Conservation (phyloP, 2,888 invertebrate genomes). For the Neelides folsomi region DNA sequence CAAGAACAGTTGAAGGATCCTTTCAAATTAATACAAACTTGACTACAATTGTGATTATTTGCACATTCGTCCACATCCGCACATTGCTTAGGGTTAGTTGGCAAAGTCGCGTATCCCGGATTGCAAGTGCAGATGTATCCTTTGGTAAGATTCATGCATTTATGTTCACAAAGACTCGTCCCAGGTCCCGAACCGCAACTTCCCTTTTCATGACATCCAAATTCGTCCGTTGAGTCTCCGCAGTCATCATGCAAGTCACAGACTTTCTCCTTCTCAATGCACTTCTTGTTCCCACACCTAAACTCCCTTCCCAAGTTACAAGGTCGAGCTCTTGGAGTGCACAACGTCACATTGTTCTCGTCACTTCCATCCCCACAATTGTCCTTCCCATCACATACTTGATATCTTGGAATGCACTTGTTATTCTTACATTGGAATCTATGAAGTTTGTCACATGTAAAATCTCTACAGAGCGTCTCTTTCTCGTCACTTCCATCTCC, state of each 20-base stretch:
- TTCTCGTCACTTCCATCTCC: conserved; percentile 83
- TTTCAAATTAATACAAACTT: conserved; percentile 80
- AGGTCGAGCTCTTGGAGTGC: conserved; percentile 58
- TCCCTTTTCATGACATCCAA: conserved; percentile 54
- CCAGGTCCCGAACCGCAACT: conserved; percentile 36
- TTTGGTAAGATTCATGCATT: conserved; percentile 69
- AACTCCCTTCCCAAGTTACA: conserved; percentile 63
- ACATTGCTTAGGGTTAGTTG: conserved; percentile 67
- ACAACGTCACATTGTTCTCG: conserved; percentile 86
- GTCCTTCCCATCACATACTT: conserved; percentile 79
- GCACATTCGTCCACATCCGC: conserved; percentile 83
- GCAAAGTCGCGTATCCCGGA: conserved; percentile 68
- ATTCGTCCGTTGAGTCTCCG: conserved; percentile 76
- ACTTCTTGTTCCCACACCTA: conserved; percentile 75
- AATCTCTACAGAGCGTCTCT: conserved; percentile 60
- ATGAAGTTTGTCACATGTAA: conserved; percentile 68
- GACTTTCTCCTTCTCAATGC: conserved; percentile 60
- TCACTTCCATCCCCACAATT: conserved; percentile 92
- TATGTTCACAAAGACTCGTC: conserved; percentile 78
- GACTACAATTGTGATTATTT: conserved; percentile 79
- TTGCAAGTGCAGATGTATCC: conserved; percentile 81
- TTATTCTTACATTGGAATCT: conserved; percentile 83
- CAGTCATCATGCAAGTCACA: conserved; percentile 87
- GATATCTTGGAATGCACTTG: conserved; percentile 58
- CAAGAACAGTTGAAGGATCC: conserved; percentile 82